These are phyloP conservation scores for Pseudorectes ferrugineus DNA, from an alignment of 2,113 vertebrate genomes.

Conservation along the genomic window DNA sequence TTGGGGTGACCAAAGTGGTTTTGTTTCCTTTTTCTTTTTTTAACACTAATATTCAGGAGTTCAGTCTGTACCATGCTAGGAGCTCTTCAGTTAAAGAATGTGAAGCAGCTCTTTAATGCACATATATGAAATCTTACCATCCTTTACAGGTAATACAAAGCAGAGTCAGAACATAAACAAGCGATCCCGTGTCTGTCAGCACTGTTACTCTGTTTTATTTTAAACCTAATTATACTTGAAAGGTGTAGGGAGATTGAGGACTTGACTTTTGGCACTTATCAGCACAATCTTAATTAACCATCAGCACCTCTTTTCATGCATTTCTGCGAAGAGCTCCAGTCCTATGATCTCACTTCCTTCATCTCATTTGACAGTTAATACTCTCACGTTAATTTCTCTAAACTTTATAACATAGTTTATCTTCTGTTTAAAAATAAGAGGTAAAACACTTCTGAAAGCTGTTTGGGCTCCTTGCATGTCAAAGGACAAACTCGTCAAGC, in stretches of 20 bases:
- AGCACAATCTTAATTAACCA: constrained; percentile 15
- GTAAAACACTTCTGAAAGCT: background rate
- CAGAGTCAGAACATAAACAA: background rate
- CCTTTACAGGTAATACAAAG: background rate
- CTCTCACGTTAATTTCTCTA: background rate
- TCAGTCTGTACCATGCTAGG: background rate
- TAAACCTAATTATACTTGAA: background rate
- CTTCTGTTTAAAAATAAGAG: background rate
- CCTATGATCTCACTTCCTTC: background rate
- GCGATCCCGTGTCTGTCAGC: background rate
- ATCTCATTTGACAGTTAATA: background rate
- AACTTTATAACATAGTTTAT: background rate
- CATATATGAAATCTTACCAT: background rate
- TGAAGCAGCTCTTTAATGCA: background rate
- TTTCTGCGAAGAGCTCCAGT: background rate
- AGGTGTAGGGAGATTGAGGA: background rate
- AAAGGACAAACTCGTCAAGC: background rate
- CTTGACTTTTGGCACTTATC: background rate
- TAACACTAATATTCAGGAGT: too few relatives aligned
- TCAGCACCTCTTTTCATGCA: background rate
- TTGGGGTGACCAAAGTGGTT: background rate
- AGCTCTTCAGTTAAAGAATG: background rate
- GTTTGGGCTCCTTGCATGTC: background rate
- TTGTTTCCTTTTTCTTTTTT: background rate
- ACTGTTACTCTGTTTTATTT: constrained; percentile 3